phyloP scores from a whole-genome alignment of 1,140 invertebrate genomes.

The Bombus confusus region DNA sequence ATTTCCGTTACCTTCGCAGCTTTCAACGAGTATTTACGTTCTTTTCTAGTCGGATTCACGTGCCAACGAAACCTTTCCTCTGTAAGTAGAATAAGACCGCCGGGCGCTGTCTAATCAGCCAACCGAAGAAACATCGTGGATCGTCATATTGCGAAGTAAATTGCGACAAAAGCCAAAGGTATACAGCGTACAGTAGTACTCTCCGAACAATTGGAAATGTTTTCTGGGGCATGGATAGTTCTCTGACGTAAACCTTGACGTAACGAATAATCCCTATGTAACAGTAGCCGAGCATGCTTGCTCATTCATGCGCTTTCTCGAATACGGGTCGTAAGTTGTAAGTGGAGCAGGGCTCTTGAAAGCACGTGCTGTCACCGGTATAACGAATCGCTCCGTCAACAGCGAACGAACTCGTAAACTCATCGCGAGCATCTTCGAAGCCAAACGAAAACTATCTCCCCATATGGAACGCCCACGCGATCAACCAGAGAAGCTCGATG shows the following conservation, averaged over 20 bases:
- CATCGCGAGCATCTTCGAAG: background rate
- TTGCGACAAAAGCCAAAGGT: background rate
- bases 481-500: background rate
- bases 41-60: background rate
- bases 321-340: background rate
- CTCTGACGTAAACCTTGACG: background rate
- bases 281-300: background rate
- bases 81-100: background rate
- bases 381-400: constrained; percentile 23
- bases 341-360: background rate
- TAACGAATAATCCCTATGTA: background rate
- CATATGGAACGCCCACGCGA: background rate
- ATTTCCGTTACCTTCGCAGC: background rate
- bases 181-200: background rate
- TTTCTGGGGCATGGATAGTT: background rate
- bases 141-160: background rate
- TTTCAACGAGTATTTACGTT: background rate
- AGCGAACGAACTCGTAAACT: background rate
- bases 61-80: background rate
- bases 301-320: background rate
- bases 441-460: background rate
- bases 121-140: too few species aligned
- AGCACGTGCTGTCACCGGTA: background rate
- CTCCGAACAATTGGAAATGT: background rate
- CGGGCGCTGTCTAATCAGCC: background rate